Evolutionary conservation across 2,113 vertebrate genomes (phyloP), one percentile per base, ranked within the genome.

Genomic region (Callithrix jacchus): DNA sequence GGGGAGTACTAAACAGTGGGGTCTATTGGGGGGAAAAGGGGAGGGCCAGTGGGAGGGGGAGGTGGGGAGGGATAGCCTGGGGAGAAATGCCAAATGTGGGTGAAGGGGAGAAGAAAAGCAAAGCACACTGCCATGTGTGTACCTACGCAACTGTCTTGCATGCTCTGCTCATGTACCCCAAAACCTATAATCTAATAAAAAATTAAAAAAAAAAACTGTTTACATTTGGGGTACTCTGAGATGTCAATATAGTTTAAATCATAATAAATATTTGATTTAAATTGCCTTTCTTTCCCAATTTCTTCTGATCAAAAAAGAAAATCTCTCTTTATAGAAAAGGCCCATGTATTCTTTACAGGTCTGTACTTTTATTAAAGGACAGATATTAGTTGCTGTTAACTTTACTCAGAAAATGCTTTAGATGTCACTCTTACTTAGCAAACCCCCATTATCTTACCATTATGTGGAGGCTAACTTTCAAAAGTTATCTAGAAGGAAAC

Each of bases 361-460:
- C 30, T 47, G 0, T 71, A n/a, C 10, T 45, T 71, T 77, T 70
- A 52, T 80, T 30, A 73, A 79, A 74, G 30, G 49, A 58, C 20
- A 68, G 21, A 79, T 45, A 45, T 70, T 81, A 91, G 70, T 47
- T 91, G 23, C 7, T 88, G 23, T 86, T 82, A 79, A 79, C 27
- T 87, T 85, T 94, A 87, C 79, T 95, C 12, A 76, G 32, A 94
- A 91, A 68, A 12, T 47, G 13, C 42, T 96, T 66, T 40, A 77
- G 45, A 32, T 81, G 11, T 71, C 64, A 8, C 18, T 96, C 2
- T 93, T 89, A 13, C 16, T 88, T 84, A 35, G 47, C 40, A 93
- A 87, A 87, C 14, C 16, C n/a, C 45, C 74, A 68, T 77, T 89
- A 87, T 76, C 16, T 77, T 86, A 76, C 13, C 10, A 74, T 86